Evolutionary conservation across 2,113 vertebrate genomes (phyloP).

Genomic region (Saccopteryx bilineata): DNA sequence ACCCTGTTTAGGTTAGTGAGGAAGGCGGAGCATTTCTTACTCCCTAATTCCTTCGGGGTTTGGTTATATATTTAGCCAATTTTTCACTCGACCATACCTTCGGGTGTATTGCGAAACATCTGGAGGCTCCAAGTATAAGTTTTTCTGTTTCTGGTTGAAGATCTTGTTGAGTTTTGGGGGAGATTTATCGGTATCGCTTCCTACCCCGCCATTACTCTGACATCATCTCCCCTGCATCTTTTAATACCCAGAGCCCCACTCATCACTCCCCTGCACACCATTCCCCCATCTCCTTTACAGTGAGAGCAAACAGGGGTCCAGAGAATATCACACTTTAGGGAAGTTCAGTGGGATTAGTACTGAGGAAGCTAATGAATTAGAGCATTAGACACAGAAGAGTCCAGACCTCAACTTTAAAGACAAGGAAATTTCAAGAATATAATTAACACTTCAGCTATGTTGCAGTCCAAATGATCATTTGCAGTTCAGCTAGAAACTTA

Average conservation of each 20-base stretch:
- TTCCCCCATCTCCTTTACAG: not conserved
- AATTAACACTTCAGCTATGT: constrained; percentile 1
- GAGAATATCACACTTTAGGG: not conserved
- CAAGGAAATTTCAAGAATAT: constrained; percentile 29
- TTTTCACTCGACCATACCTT: no score
- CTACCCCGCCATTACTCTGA: no score
- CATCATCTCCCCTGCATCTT: not conserved
- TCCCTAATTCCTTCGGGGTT: no score
- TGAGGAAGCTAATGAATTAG: not conserved
- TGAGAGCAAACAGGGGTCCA: not conserved
- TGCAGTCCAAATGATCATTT: constrained; percentile 47
- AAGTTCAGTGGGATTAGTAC: not conserved
- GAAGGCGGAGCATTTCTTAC: no score
- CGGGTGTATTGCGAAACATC: no score
- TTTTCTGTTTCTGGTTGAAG: no score
- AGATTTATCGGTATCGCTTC: no score
- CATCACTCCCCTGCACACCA: not conserved
- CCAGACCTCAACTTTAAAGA: not conserved
- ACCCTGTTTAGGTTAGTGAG: no score
- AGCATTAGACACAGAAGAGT: not conserved
- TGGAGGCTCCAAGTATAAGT: no score
- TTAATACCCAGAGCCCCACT: not conserved
- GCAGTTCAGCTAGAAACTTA: not conserved
- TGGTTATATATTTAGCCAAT: no score
- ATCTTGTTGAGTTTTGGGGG: no score